Evolutionary conservation across 1,140 invertebrate genomes (phyloP).

Genomic region (Diuraphis noxia): DNA sequence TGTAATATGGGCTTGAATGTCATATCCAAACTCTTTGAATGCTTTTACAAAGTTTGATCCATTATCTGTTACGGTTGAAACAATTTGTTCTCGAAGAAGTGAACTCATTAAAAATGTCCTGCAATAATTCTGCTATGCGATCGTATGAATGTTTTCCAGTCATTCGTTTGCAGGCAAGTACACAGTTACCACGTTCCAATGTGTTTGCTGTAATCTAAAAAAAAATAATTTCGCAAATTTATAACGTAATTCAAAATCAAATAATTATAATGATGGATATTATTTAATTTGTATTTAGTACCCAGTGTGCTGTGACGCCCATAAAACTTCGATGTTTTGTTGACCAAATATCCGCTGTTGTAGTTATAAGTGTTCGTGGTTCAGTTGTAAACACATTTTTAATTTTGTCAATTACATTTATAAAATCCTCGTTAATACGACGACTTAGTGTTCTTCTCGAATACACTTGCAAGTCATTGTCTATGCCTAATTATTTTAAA

Average conservation of each 20-base stretch:
- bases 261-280: too few relatives aligned
- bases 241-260: too few relatives aligned
- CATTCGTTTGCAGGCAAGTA: not conserved
- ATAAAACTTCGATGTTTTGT: not conserved
- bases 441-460: not conserved
- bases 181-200: not conserved
- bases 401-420: not conserved
- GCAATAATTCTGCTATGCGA: not conserved
- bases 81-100: not conserved
- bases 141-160: not conserved
- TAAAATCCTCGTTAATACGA: not conserved
- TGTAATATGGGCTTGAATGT: not conserved
- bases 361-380: not conserved
- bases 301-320: not conserved
- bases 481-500: not conserved
- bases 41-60: not conserved
- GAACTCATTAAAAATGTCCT: not conserved
- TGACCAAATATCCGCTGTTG: constrained; percentile 3
- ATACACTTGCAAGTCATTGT: not conserved
- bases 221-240: too few relatives aligned
- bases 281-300: not conserved
- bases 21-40: not conserved
- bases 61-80: not conserved
- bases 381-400: not conserved
- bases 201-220: too few relatives aligned